Percentiles rank a stretch among this genome's conserved stretches.
Conservation (phyloP, 1,140 invertebrate genomes). For the Bombus cullumanus region DNA sequence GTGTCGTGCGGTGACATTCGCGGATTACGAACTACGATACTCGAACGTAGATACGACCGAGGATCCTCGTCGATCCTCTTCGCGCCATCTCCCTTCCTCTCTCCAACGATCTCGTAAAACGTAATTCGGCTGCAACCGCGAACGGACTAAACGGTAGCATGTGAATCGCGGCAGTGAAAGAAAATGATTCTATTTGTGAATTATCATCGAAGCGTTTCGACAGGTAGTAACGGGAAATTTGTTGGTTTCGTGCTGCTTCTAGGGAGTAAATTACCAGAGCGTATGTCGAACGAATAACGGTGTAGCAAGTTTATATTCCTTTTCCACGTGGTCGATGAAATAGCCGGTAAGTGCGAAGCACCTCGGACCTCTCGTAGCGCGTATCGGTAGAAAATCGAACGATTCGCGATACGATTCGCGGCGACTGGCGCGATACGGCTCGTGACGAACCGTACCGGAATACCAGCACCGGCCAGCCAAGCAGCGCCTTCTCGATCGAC, state of each 20-base stretch:
- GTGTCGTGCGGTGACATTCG: not conserved
- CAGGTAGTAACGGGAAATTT: not conserved
- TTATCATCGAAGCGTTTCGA: not conserved
- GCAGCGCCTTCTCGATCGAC: constrained; percentile 28
- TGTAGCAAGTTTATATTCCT: constrained; percentile 59
- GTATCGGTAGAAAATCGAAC: not conserved
- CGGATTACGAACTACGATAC: not conserved
- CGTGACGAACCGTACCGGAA: not conserved
- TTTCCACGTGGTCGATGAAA: constrained; percentile 52
- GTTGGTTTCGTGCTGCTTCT: constrained; percentile 21
- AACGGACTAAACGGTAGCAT: too few species aligned
- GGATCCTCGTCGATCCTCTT: not conserved
- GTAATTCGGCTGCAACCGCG: too few species aligned
- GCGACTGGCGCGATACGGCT: not conserved
- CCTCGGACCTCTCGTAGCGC: not conserved
- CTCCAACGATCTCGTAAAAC: too few species aligned
- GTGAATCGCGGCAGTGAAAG: not conserved
- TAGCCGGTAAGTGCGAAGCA: not conserved
- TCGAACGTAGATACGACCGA: not conserved
- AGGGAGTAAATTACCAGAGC: constrained; percentile 56
- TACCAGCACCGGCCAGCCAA: not conserved
- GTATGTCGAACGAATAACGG: constrained; percentile 69
- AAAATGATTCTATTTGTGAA: not conserved
- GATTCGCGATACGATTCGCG: not conserved
- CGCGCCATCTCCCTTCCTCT: not conserved